Percentiles rank a stretch among this genome's conserved stretches.
Conservation (phyloP, 2,113 vertebrate genomes). For the Otus sunia region DNA sequence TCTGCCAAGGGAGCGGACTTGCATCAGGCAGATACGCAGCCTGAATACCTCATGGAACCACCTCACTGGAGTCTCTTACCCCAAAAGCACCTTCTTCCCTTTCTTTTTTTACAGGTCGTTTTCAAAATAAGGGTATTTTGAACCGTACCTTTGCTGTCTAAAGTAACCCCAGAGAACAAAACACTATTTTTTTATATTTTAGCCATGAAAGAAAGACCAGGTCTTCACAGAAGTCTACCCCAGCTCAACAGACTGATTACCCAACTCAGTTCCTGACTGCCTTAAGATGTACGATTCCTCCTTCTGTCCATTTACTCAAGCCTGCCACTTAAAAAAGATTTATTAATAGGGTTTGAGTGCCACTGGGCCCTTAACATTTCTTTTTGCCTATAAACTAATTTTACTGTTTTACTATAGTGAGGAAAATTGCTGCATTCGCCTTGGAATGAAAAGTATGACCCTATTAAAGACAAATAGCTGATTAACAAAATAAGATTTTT, state of each 20-base stretch:
- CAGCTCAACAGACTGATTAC: accelerated
- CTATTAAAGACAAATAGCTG: background rate
- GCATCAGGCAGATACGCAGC: background rate
- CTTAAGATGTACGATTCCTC: background rate
- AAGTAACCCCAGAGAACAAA: background rate
- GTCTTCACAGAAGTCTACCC: background rate
- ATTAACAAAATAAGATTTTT: background rate
- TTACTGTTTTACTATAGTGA: background rate
- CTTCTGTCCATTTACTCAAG: background rate
- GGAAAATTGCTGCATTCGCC: background rate
- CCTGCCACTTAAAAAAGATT: conserved; percentile 54
- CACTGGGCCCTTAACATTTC: conserved; percentile 24
- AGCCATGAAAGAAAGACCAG: accelerated
- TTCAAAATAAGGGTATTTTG: background rate
- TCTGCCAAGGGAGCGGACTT: background rate
- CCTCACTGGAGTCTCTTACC: no score
- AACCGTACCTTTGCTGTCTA: background rate
- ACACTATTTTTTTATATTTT: accelerated
- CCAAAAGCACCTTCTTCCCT: background rate
- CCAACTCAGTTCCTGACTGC: background rate
- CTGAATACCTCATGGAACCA: background rate
- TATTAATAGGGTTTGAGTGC: conserved; percentile 14
- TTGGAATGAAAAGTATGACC: background rate
- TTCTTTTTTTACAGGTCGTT: background rate
- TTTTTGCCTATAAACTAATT: conserved; percentile 37